These are phyloP conservation scores for Sussaba pulchella DNA, from an alignment of 2,888 invertebrate species.

Conservation along the genomic window DNA sequence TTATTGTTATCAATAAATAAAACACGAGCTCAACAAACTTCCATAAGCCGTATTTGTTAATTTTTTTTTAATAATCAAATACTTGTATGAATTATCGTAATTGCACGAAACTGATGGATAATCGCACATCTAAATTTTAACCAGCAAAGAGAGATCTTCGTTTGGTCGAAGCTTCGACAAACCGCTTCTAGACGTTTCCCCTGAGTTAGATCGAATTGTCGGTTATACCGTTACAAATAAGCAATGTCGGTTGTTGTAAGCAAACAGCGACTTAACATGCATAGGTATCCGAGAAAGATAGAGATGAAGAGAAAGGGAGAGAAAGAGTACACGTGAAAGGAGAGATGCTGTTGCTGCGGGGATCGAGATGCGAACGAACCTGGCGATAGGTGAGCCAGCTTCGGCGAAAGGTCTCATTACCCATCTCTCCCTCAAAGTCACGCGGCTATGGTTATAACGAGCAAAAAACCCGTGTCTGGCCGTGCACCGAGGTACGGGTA, in stretches of 20 bases:
- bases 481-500: constrained; percentile 4
- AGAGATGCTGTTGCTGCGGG: constrained; percentile 34
- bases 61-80: neutral
- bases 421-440: constrained; percentile 44
- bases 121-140: neutral
- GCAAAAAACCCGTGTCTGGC: constrained; percentile 47
- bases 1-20: constrained; percentile 17
- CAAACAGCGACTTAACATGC: neutral
- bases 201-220: constrained; percentile 6
- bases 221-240: constrained; percentile 29
- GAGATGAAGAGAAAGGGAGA: no score
- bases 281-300: no score
- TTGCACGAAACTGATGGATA: neutral
- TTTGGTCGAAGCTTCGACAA: neutral
- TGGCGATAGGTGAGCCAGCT: constrained; percentile 35
- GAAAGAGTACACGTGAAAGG: no score
- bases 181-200: neutral
- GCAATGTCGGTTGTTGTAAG: constrained; percentile 3
- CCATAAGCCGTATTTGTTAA: no score
- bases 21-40: neutral
- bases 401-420: constrained; percentile 58
- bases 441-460: constrained; percentile 50
- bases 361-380: no score
- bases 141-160: neutral
- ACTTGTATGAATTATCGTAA: constrained; percentile 13